Evolutionary conservation across 1,140 invertebrate species (phyloP).

Genomic region (Scaptodrosophila lebanonensis): DNA sequence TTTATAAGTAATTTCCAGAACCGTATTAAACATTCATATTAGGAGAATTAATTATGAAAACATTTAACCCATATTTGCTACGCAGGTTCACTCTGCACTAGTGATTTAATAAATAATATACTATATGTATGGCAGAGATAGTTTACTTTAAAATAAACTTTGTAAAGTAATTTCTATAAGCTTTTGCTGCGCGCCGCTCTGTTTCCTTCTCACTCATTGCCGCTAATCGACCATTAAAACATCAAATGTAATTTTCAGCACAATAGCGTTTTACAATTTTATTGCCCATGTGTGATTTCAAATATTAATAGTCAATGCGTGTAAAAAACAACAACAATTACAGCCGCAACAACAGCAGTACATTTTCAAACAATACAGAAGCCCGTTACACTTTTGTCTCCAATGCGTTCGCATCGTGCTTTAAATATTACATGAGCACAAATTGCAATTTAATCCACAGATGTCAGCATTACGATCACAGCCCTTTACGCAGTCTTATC

Average conservation of each 20-base stretch:
- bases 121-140: no score
- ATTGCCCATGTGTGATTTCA: constrained; percentile 61
- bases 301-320: constrained; percentile 56
- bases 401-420: constrained; percentile 4
- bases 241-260: constrained; percentile 55
- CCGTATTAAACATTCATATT: no score
- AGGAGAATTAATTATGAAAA: no score
- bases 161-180: no score
- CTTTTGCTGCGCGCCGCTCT: no score
- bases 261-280: constrained; percentile 60
- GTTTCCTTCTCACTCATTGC: background rate
- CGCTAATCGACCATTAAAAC: constrained; percentile 68
- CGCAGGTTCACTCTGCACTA: no score
- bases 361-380: constrained; percentile 39
- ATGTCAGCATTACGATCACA: constrained; percentile 76
- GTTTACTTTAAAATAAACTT: no score
- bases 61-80: no score
- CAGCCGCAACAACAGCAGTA: constrained; percentile 27
- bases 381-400: constrained; percentile 34
- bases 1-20: no score
- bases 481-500: constrained; percentile 43
- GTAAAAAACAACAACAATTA: constrained; percentile 14
- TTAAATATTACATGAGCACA: constrained; percentile 77
- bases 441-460: constrained; percentile 78
- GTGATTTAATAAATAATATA: no score